Evolutionary conservation across 2,113 vertebrate genomes (phyloP).

Genomic region (Parus major): DNA sequence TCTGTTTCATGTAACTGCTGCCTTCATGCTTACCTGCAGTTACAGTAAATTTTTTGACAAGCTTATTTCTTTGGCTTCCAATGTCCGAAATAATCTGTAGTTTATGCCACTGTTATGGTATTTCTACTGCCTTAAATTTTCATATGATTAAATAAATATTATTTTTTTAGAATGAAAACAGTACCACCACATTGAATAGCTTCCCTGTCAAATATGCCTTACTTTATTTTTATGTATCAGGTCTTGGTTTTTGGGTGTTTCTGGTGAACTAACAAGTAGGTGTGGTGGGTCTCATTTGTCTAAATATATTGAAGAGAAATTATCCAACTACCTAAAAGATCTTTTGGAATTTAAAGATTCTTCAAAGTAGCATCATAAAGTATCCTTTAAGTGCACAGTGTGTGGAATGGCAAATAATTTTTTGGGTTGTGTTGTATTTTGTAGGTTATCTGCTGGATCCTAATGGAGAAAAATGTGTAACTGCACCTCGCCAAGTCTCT

Average conservation of each 20-base stretch:
- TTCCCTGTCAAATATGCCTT: not conserved
- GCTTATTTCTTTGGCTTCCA: not conserved
- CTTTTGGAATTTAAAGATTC: not conserved
- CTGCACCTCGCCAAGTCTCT: conserved; percentile 89
- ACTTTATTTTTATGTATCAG: not conserved
- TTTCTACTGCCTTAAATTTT: not conserved
- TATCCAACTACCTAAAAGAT: not conserved
- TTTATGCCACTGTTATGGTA: not conserved
- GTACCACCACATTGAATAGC: not conserved
- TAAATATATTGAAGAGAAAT: not conserved
- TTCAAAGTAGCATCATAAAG: not conserved
- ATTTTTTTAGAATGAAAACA: not conserved
- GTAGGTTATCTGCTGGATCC: conserved; percentile 92
- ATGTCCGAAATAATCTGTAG: not conserved
- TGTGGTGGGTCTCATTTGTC: not conserved
- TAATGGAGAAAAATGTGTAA: conserved; percentile 91
- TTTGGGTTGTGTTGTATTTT: not conserved
- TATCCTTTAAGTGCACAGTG: not conserved
- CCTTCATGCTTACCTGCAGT: not conserved
- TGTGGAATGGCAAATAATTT: not conserved
- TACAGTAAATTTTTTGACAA: not conserved
- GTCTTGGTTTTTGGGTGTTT: not conserved
- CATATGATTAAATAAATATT: not conserved
- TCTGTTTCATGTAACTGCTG: not conserved
- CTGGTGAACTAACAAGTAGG: not conserved